phyloP scores from a whole-genome alignment of 2,113 vertebrate genomes.

The Phoenicopterus ruber region DNA sequence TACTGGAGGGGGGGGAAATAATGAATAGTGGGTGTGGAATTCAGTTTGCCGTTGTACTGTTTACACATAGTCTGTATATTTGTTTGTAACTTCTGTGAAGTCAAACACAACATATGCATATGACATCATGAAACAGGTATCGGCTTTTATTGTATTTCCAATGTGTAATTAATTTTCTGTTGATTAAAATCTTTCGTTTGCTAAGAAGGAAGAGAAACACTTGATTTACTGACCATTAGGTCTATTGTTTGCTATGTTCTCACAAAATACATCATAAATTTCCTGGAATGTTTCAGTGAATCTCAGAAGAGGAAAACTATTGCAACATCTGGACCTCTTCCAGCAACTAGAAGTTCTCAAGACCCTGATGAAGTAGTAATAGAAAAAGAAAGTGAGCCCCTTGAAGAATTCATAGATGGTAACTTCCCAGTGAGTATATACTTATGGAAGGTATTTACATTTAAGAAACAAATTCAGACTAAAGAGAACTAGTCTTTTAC shows the following conservation, averaged over 20 bases:
- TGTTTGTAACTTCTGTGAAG: background rate
- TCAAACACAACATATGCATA: background rate
- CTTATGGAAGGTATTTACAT: background rate
- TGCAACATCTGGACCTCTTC: conserved; percentile 67
- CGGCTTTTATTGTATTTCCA: background rate
- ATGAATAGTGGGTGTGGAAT: background rate
- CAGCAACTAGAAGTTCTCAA: conserved; percentile 63
- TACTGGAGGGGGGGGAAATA: background rate
- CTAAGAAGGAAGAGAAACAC: background rate
- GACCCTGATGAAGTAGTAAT: conserved; percentile 55
- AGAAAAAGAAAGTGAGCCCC: conserved; percentile 79
- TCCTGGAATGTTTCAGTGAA: conserved; percentile 79
- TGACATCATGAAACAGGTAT: background rate
- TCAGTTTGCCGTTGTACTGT: background rate
- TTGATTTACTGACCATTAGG: background rate
- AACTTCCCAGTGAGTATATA: conserved; percentile 85
- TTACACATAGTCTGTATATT: background rate
- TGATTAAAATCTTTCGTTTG: background rate
- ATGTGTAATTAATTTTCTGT: background rate
- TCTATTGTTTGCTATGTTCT: background rate
- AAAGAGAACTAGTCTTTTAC: background rate
- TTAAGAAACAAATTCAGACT: background rate
- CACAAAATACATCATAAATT: background rate
- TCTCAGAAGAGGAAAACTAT: conserved; percentile 83
- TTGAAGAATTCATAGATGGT: conserved; percentile 73